phyloP scores from a whole-genome alignment of 2,797 vertebrate species.

The Phalloptychus januarius region DNA sequence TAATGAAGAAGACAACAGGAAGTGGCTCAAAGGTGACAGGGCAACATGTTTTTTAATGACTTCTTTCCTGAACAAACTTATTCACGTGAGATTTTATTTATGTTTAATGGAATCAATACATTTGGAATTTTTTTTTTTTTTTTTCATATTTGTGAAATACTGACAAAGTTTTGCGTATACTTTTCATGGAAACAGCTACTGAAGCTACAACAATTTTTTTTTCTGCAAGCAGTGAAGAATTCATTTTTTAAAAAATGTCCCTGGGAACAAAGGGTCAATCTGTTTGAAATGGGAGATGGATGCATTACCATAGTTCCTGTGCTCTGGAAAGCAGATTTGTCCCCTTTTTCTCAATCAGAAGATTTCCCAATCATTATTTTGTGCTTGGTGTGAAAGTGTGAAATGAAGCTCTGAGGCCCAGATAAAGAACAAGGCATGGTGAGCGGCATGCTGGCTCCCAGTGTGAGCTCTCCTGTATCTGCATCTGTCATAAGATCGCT shows the following conservation, averaged over 20 bases:
- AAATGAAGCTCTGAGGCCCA: constrained; percentile 39
- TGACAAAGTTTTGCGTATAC: no score
- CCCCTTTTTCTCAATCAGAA: neutral
- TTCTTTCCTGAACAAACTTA: no score
- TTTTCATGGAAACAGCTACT: no score
- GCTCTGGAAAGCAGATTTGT: neutral
- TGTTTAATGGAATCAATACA: no score
- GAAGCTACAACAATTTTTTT: no score
- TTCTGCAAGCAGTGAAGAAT: neutral
- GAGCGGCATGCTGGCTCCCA: constrained; percentile 8
- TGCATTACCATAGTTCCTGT: neutral
- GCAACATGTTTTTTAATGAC: no score
- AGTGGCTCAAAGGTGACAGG: no score
- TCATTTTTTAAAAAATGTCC: neutral
- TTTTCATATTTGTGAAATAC: no score
- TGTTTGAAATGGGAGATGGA: neutral
- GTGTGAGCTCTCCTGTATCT: neutral
- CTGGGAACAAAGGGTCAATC: neutral
- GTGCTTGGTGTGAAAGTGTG: constrained; percentile 22
- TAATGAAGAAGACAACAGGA: no score
- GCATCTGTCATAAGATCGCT: neutral
- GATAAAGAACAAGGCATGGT: constrained; percentile 43
- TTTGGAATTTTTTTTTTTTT: no score
- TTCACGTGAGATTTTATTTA: no score
- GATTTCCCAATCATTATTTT: neutral